phyloP scores from a whole-genome alignment of 2,797 vertebrate genomes.

The Tapirus indicus region DNA sequence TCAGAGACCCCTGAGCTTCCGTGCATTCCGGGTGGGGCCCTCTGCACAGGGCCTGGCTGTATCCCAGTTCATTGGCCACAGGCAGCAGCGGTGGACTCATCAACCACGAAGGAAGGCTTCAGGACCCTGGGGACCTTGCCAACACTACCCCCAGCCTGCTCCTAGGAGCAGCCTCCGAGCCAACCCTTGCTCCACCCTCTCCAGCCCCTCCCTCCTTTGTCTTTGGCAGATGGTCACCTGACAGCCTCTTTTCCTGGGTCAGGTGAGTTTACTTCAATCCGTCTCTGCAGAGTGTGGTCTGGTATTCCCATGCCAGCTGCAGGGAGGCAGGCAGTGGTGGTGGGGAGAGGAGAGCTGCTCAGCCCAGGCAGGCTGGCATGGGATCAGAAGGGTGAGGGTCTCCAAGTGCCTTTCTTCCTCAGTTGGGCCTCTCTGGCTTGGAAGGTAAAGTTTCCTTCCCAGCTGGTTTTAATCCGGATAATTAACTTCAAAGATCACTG shows the following conservation, averaged over 20 bases:
- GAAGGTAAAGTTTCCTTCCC: background rate
- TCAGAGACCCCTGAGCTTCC: background rate
- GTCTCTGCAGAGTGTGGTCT: background rate
- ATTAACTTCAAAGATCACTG: background rate
- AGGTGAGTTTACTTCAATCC: conserved; percentile 27
- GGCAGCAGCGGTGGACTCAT: background rate
- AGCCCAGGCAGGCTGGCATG: background rate
- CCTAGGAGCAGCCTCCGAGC: background rate
- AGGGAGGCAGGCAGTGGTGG: background rate
- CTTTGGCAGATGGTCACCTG: background rate
- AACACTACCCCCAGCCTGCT: background rate
- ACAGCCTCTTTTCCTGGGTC: background rate
- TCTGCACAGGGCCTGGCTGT: background rate
- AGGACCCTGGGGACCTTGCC: background rate
- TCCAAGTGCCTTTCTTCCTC: background rate
- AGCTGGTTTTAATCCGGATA: background rate
- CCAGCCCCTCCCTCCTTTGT: background rate
- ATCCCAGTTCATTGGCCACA: conserved; percentile 27
- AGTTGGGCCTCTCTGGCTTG: background rate
- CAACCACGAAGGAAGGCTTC: background rate
- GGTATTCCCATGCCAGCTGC: background rate
- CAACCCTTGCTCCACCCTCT: background rate
- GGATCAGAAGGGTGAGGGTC: background rate
- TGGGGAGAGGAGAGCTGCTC: background rate
- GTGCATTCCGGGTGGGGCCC: too few species aligned